A percentile compares a stretch with the other conserved stretches of the same genome.
Conservation (phyloP, 2,113 vertebrate genomes). For the Corythaixoides concolor region DNA sequence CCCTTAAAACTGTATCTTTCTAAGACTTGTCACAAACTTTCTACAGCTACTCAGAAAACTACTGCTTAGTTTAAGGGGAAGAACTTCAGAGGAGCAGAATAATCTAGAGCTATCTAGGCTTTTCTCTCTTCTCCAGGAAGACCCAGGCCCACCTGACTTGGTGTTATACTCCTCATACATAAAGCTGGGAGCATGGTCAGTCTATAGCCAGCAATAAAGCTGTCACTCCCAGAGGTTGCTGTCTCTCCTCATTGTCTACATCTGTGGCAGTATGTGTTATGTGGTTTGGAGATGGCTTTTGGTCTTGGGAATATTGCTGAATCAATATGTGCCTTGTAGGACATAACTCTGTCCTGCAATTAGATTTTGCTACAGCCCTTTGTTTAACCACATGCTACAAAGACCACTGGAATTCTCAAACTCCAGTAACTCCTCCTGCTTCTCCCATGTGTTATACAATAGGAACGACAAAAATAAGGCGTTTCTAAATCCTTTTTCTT, state of each 20-base stretch:
- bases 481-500: not conserved
- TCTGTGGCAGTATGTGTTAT: not conserved
- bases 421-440: not conserved
- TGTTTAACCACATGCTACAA: not conserved
- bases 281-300: not conserved
- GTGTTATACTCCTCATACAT: not conserved
- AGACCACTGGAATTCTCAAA: not conserved
- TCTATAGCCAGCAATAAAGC: not conserved
- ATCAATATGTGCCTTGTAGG: not conserved
- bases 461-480: not conserved
- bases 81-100: not conserved
- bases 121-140: not conserved
- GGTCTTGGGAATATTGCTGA: not conserved
- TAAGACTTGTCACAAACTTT: not conserved
- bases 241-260: not conserved
- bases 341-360: rapidly evolving
- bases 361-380: not conserved
- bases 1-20: not conserved
- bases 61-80: not conserved
- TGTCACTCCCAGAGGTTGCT: not conserved
- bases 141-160: not conserved
- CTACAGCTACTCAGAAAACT: not conserved
- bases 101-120: not conserved
- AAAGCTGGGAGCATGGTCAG: not conserved
- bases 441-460: not conserved